Conservation (phyloP, 2,888 invertebrate genomes). For the Eupithecia pulchellata region DNA sequence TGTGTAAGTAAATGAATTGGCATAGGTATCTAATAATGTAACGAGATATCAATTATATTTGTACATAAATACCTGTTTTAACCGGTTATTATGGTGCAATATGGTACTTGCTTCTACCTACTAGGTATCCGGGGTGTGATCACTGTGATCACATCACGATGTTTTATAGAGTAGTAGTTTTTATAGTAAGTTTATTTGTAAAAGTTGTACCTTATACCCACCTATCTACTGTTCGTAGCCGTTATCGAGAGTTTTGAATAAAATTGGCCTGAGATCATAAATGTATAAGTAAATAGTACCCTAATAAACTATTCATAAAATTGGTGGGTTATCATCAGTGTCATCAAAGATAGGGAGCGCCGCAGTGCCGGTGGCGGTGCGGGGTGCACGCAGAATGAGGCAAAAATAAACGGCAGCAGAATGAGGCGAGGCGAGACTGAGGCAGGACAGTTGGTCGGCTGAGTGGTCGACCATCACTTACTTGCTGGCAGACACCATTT, state of each 20-base stretch:
- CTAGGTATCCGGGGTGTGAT: background rate
- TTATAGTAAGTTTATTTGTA: too few species aligned
- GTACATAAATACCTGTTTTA: background rate
- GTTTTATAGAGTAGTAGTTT: background rate
- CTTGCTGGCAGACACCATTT: slow-evolving; percentile 90
- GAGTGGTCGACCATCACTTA: slow-evolving; percentile 56
- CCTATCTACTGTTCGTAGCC: too few species aligned
- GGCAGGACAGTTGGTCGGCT: too few species aligned
- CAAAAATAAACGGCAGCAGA: background rate
- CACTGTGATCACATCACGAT: background rate
- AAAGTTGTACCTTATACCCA: too few species aligned
- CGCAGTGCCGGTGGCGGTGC: too few species aligned
- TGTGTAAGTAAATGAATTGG: background rate
- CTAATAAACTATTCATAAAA: too few species aligned
- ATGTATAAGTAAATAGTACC: too few species aligned
- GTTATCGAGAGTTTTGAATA: too few species aligned
- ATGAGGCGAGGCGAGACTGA: background rate
- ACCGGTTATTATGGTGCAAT: background rate
- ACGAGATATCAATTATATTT: background rate
- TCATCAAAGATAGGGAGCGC: too few species aligned
- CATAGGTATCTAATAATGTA: background rate
- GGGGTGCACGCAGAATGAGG: background rate
- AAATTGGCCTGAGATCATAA: too few species aligned
- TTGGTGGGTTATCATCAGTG: too few species aligned
- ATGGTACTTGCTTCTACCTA: background rate